Evolutionary conservation across 2,113 vertebrate genomes (phyloP), one percentile per base, ranked within the genome.

Genomic region (Prionailurus viverrinus): DNA sequence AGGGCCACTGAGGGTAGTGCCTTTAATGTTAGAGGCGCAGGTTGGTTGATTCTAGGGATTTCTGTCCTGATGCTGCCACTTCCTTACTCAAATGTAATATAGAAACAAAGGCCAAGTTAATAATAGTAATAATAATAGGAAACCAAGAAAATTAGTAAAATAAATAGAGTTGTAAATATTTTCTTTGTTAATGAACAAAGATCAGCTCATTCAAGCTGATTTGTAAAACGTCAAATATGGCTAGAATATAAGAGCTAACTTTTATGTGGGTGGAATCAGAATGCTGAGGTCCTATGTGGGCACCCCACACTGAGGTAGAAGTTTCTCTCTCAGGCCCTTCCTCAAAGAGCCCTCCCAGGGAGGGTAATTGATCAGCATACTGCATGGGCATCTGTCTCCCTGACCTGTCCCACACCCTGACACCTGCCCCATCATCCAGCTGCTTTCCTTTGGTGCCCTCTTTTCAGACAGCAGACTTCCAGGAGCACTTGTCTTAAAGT

Each of bases 161-260:
- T 63, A 36, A 65, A 29, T 36, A 84, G 51, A 65, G 33, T 18
- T 92, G 14, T 45, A 82, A 92, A 65, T 84, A 89, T 73, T 93
- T 91, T 36, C 51, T 90, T 94, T 63, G 65, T 69, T 90, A 63
- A n/a, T 68, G 5, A 5, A 69, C 65, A 84, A 80, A 76, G n/a
- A 33, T 9, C 27, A 63, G 1, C n/a, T 83, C 13, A 16, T 65
- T 94, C 33, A 31, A 51, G 39, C 4, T 79, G 53, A 58, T 74
- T 86, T 80, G 71, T 92, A 29, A 66, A 71, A 89, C 33, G 91
- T 63, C 53, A 82, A 19, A 61, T 87, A 41, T 86, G 68, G 53
- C 55, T 55, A 4, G 48, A 39, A 19, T 45, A 7, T 41, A 84
- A 73, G 21, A 53, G 16, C 8, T 68, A 41, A 27, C 27, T 85